These are phyloP conservation scores for Drusus annulatus DNA, from an alignment of 1,140 invertebrate species.

Conservation along the genomic window DNA sequence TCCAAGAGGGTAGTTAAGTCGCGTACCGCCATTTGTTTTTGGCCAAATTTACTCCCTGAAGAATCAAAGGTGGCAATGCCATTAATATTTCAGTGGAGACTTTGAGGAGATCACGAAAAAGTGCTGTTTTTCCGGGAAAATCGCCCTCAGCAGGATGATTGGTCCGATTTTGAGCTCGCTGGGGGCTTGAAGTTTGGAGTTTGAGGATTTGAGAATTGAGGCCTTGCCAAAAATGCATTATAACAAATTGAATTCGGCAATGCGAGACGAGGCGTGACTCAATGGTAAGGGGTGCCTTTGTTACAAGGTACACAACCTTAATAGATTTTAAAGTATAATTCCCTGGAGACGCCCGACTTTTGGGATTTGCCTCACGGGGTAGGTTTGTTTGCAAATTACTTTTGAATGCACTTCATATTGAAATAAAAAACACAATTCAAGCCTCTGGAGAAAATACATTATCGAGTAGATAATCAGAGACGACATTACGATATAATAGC, in stretches of 20 bases:
- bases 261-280: constrained; percentile 40
- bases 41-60: constrained; percentile 46
- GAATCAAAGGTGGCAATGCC: constrained; percentile 57
- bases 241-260: constrained; percentile 54
- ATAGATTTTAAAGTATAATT: constrained; percentile 47
- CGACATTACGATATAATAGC: too few species aligned
- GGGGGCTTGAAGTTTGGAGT: constrained; percentile 44
- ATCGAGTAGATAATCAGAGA: too few species aligned
- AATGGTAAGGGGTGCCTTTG: constrained; percentile 36
- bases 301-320: constrained; percentile 24
- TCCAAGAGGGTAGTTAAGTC: constrained; percentile 9
- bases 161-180: constrained; percentile 36
- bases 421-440: background rate
- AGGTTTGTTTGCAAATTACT: too few species aligned
- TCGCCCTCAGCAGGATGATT: constrained; percentile 18
- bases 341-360: constrained; percentile 32
- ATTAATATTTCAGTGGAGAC: constrained; percentile 55
- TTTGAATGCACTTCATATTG: background rate
- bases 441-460: too few species aligned
- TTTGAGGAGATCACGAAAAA: constrained; percentile 40
- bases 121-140: constrained; percentile 17
- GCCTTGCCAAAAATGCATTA: constrained; percentile 47
- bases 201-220: background rate
- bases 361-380: constrained; percentile 18
- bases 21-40: constrained; percentile 48